These are phyloP conservation scores for Trachelus iudaicus DNA, from an alignment of 2,888 invertebrate genomes.

Conservation along the genomic window DNA sequence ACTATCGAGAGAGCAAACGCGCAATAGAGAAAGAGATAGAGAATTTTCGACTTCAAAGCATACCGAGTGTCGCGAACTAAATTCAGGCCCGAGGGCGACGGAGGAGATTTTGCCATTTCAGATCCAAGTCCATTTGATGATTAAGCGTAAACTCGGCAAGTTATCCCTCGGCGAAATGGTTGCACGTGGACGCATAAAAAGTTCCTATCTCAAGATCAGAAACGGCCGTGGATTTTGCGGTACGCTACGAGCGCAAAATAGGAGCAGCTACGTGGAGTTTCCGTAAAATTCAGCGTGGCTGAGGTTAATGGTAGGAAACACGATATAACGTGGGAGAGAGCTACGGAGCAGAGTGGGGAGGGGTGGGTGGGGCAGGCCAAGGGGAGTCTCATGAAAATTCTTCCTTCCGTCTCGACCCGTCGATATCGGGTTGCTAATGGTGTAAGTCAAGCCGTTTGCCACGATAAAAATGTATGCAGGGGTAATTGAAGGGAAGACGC, in stretches of 20 bases:
- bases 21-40: slow-evolving; percentile 18
- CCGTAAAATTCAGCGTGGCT: not conserved
- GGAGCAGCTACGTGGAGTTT: not conserved
- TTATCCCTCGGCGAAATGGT: slow-evolving; percentile 12
- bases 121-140: slow-evolving; percentile 63
- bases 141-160: slow-evolving; percentile 62
- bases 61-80: slow-evolving; percentile 61
- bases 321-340: slow-evolving; percentile 8
- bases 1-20: slow-evolving; percentile 6
- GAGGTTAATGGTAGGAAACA: slow-evolving; percentile 1
- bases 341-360: not conserved
- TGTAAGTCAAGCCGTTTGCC: slow-evolving; percentile 49
- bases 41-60: slow-evolving; percentile 58
- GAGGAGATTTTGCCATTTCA: slow-evolving; percentile 57
- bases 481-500: slow-evolving; percentile 54
- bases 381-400: slow-evolving; percentile 18
- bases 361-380: not conserved
- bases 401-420: slow-evolving; percentile 8
- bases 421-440: slow-evolving; percentile 61
- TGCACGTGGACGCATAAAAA: not conserved
- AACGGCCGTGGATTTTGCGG: too few species aligned
- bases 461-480: slow-evolving; percentile 52
- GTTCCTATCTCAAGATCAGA: not conserved
- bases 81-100: slow-evolving; percentile 43
- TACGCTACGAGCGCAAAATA: too few species aligned